phyloP scores from a whole-genome alignment of 1,140 invertebrate genomes.

The Eubasilissa regina region DNA sequence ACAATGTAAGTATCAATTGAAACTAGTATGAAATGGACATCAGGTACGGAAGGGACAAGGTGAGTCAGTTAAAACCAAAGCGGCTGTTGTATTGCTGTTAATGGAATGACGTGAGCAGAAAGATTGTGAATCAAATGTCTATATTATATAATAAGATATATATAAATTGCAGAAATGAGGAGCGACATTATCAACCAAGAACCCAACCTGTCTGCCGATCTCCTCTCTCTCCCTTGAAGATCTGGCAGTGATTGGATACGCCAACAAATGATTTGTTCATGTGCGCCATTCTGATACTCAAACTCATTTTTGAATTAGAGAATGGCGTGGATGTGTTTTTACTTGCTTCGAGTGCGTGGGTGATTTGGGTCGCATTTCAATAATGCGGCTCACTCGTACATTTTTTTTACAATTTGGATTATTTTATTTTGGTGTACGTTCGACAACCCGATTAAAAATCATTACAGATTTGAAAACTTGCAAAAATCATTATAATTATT shows the following conservation, averaged over 20 bases:
- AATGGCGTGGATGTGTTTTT: not conserved
- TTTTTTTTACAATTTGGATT: not conserved
- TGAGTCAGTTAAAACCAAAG: conserved; percentile 1
- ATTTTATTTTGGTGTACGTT: too few species aligned
- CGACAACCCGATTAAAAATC: not conserved
- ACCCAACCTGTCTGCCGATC: not conserved
- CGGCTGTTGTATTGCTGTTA: not conserved
- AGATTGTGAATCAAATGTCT: conserved; percentile 14
- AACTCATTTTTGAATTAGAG: not conserved
- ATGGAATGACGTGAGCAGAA: conserved; percentile 1
- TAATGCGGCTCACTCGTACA: too few species aligned
- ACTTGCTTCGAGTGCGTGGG: not conserved
- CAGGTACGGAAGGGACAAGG: not conserved
- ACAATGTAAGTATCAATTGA: not conserved
- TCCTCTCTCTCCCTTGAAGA: not conserved
- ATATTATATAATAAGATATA: conserved; percentile 33
- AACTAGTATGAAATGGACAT: not conserved
- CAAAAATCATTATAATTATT: too few species aligned
- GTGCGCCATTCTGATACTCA: not conserved
- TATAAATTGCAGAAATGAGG: conserved; percentile 33
- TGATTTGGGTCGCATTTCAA: too few species aligned
- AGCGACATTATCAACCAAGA: conserved; percentile 12
- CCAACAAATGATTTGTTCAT: not conserved
- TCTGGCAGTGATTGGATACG: not conserved
- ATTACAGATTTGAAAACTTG: conserved; percentile 1